These are phyloP conservation scores for Zaprionus africanus DNA, from an alignment of 1,140 invertebrate genomes.

Conservation along the genomic window DNA sequence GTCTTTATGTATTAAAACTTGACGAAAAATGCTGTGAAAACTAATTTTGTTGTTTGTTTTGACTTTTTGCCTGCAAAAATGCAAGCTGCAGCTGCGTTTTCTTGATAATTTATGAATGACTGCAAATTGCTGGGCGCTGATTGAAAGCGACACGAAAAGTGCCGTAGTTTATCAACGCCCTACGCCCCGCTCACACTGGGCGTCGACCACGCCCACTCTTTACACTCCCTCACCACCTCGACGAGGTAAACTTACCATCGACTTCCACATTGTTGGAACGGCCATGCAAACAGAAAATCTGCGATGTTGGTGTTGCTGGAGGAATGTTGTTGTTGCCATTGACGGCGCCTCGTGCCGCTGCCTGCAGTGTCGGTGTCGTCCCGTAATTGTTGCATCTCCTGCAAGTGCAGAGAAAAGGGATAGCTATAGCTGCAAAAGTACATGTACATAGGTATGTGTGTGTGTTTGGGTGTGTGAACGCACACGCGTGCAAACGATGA, in stretches of 20 bases:
- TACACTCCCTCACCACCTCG: background rate
- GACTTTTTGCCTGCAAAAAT: slow-evolving; percentile 21
- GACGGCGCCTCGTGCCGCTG: slow-evolving; percentile 29
- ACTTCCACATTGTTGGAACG: slow-evolving; percentile 74
- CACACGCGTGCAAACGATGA: slow-evolving; percentile 11
- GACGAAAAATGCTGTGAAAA: slow-evolving; percentile 63
- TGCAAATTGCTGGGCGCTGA: slow-evolving; percentile 70
- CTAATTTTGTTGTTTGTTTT: slow-evolving; percentile 60
- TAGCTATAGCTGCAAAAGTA: slow-evolving; percentile 2
- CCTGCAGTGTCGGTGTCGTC: slow-evolving; percentile 52
- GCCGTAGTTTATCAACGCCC: slow-evolving; percentile 54
- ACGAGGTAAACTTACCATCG: slow-evolving; percentile 53
- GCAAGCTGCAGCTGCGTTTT: slow-evolving; percentile 68
- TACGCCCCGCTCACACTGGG: too few relatives aligned
- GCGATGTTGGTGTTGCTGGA: slow-evolving; percentile 55
- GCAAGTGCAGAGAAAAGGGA: slow-evolving; percentile 18
- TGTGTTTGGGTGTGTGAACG: background rate
- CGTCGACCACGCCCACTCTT: background rate
- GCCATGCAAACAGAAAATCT: slow-evolving; percentile 78
- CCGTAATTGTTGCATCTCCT: slow-evolving; percentile 65
- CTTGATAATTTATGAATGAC: slow-evolving; percentile 78
- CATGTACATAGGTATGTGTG: background rate
- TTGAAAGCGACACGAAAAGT: slow-evolving; percentile 78
- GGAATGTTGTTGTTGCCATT: slow-evolving; percentile 69
- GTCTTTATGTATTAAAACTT: background rate